Percentiles rank a stretch among this genome's conserved stretches.
Evolutionary conservation across 2,113 vertebrate species (phyloP).

Genomic region (Nothocercus nigrocapillus): DNA sequence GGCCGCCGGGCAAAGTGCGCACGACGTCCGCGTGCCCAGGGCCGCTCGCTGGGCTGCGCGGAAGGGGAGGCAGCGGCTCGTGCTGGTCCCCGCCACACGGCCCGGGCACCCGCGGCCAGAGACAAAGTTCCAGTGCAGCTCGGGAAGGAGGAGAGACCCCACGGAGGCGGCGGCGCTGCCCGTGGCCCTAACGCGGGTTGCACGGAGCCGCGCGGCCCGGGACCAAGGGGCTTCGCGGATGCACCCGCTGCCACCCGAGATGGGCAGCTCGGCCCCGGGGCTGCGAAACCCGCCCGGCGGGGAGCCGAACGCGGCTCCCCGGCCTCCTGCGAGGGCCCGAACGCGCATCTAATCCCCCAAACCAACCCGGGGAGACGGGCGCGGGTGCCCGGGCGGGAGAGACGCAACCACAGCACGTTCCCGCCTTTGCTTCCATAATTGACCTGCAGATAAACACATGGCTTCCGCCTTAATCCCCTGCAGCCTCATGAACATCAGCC

Average conservation of each 20-base stretch:
- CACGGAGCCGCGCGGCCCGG: neutral
- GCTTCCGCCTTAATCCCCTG: slow-evolving; percentile 67
- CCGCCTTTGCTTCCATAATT: neutral
- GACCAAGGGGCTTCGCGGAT: no score
- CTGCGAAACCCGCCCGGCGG: no score
- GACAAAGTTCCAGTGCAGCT: neutral
- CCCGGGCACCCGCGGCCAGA: neutral
- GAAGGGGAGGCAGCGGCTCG: no score
- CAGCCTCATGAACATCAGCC: slow-evolving; percentile 70
- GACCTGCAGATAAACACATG: slow-evolving; percentile 57
- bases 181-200: neutral
- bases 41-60: no score
- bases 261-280: no score
- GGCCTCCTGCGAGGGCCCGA: no score
- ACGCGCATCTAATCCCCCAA: neutral
- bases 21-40: no score
- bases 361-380: neutral
- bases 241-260: no score
- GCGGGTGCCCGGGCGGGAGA: neutral
- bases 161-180: neutral
- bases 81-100: no score
- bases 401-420: neutral
- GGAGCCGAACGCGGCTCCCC: no score
- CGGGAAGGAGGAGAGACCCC: neutral
- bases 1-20: no score